A percentile compares a stretch with the other conserved stretches of the same genome.
These are phyloP conservation scores for Podarcis muralis DNA, from an alignment of 2,113 vertebrate species.

Conservation along the genomic window DNA sequence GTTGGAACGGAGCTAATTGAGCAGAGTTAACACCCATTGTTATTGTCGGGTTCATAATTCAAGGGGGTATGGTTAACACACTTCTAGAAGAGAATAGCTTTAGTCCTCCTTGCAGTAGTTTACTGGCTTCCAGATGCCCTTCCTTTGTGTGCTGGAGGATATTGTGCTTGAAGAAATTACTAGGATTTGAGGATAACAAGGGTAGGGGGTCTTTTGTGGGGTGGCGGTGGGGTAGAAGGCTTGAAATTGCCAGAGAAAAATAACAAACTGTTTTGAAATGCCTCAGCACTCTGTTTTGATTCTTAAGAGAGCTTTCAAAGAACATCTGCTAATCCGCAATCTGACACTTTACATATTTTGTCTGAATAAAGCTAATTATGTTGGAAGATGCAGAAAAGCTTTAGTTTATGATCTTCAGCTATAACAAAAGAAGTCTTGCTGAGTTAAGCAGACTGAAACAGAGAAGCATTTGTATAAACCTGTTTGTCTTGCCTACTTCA, in stretches of 20 bases:
- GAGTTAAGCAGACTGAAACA: slow-evolving; percentile 19
- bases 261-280: neutral
- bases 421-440: slow-evolving; percentile 24
- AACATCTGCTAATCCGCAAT: slow-evolving; percentile 6
- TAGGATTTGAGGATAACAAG: slow-evolving; percentile 33
- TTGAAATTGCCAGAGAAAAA: neutral
- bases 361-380: neutral
- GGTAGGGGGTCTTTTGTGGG: slow-evolving; percentile 5
- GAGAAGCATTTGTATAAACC: neutral
- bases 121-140: slow-evolving; percentile 51
- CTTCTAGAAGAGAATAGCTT: neutral
- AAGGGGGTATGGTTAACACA: neutral
- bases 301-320: slow-evolving; percentile 2
- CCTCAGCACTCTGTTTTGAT: slow-evolving; percentile 9
- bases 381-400: neutral
- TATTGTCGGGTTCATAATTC: neutral
- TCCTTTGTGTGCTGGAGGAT: slow-evolving; percentile 60
- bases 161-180: slow-evolving; percentile 51
- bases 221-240: neutral
- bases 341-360: neutral
- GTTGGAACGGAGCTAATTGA: neutral
- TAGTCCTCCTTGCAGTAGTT: neutral
- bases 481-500: slow-evolving; percentile 30
- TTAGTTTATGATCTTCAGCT: neutral
- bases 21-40: neutral